These are phyloP conservation scores for Chydorus sphaericus DNA, from an alignment of 2,888 invertebrate species.

Conservation along the genomic window DNA sequence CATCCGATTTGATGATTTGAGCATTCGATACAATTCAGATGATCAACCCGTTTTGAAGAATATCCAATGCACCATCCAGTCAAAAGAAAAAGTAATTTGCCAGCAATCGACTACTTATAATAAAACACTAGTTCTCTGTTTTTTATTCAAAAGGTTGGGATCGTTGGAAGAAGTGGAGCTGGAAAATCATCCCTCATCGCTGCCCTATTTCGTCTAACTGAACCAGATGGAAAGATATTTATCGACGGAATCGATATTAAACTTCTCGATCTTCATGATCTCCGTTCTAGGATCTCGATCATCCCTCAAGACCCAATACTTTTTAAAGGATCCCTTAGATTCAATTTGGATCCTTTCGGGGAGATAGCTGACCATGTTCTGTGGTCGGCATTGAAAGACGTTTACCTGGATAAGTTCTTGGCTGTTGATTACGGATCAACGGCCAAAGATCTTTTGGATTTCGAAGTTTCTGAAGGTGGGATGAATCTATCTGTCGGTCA, in stretches of 20 bases:
- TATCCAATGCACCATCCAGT: background rate
- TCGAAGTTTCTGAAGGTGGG: slow-evolving; percentile 49
- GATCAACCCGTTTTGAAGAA: background rate
- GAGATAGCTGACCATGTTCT: slow-evolving; percentile 23
- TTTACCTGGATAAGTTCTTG: too few relatives aligned
- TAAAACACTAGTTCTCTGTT: background rate
- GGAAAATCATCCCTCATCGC: slow-evolving; percentile 54
- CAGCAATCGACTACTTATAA: background rate
- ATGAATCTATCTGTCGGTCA: slow-evolving; percentile 80
- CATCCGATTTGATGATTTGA: too few relatives aligned
- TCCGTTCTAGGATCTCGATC: slow-evolving; percentile 31
- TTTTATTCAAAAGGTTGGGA: slow-evolving; percentile 40
- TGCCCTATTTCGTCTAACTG: slow-evolving; percentile 51
- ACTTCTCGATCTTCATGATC: slow-evolving; percentile 43
- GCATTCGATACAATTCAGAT: background rate
- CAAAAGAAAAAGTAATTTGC: background rate
- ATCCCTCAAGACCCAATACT: slow-evolving; percentile 34
- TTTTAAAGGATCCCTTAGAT: slow-evolving; percentile 28
- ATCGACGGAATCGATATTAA: slow-evolving; percentile 44
- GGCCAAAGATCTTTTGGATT: slow-evolving; percentile 47
- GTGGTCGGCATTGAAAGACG: slow-evolving; percentile 12
- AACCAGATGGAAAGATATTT: slow-evolving; percentile 45
- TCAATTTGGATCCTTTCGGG: slow-evolving; percentile 29
- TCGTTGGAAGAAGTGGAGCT: slow-evolving; percentile 50
- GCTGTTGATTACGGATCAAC: too few relatives aligned